phyloP scores from a whole-genome alignment of 2,797 vertebrate species.

The Sciaenops ocellatus region DNA sequence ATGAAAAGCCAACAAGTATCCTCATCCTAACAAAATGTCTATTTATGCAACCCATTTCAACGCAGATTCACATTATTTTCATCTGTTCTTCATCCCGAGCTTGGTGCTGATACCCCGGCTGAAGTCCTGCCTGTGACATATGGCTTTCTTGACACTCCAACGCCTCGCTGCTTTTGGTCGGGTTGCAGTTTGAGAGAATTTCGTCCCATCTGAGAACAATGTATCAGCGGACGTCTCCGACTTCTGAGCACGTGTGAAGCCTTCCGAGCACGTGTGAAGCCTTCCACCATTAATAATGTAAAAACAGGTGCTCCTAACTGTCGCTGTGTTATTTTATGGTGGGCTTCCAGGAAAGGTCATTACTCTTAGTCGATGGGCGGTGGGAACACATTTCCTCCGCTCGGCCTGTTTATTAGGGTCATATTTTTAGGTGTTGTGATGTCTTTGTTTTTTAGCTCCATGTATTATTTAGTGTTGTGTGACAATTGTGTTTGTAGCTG shows the following conservation, averaged over 20 bases:
- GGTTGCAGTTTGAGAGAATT: slow-evolving; percentile 50
- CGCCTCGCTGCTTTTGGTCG: slow-evolving; percentile 49
- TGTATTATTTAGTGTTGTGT: slow-evolving; percentile 77
- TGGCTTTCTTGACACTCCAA: slow-evolving; percentile 58
- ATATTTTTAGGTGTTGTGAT: slow-evolving; percentile 70
- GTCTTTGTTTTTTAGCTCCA: slow-evolving; percentile 71
- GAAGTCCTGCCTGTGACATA: slow-evolving; percentile 64
- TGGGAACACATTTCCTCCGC: slow-evolving; percentile 53
- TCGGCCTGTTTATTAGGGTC: slow-evolving; percentile 66
- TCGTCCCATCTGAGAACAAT: slow-evolving; percentile 67
- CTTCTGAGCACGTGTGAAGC: slow-evolving; percentile 36
- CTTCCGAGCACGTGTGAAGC: slow-evolving; percentile 30
- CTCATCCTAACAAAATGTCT: slow-evolving; percentile 35
- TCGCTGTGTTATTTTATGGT: slow-evolving; percentile 61
- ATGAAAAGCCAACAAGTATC: background rate
- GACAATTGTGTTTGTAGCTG: slow-evolving; percentile 71
- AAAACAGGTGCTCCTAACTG: slow-evolving; percentile 67
- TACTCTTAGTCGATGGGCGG: slow-evolving; percentile 63
- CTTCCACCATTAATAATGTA: slow-evolving; percentile 67
- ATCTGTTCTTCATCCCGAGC: slow-evolving; percentile 46
- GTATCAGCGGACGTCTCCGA: slow-evolving; percentile 21
- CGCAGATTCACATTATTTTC: slow-evolving; percentile 47
- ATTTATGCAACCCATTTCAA: slow-evolving; percentile 42
- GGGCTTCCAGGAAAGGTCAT: slow-evolving; percentile 61
- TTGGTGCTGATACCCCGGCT: slow-evolving; percentile 40